Evolutionary conservation across 2,113 vertebrate genomes (phyloP), one percentile per base, ranked within the genome.

Genomic region (Spea bombifrons): DNA sequence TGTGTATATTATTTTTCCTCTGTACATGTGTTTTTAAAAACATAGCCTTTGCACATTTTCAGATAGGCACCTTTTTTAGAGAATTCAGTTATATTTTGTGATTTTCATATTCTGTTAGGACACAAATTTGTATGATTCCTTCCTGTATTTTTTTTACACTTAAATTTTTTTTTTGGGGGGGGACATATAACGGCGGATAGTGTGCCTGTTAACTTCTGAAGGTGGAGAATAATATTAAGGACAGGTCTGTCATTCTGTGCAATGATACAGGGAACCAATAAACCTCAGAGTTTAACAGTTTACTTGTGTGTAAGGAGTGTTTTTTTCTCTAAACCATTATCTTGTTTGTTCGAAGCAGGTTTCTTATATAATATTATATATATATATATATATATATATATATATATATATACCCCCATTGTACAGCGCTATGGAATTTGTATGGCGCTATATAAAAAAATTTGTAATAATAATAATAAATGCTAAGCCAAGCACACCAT

Each of bases 1-100:
- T 15, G 67, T 73, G 48, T 17, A 55, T 66, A 46, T 72, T 8
- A 16, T 67, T n/a, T 68, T 61, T 55, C 48, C 16, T 43, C 10
- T 61, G 16, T 73, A 72, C 50, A 67, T 57, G 70, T 63, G 55
- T 72, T 65, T 66, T 53, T 72, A 72, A 16, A 71, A 53, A 66
- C 7, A 5, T 68, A 80, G 71, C 64, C 71, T 61, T 80, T 74
- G 78, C 78, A 80, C 78, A 68, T 80, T 80, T 80, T 50, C 65
- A 8, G 30, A 68, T 80, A 80, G 78, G 71, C 78, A 80, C 78
- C 71, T 80, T 80, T 12, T 74, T 66, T 80, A 61, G 61, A n/a
- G 15, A 5, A 53, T 50, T 15, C 48, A 30, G 46, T n/a, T 57
- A 13, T 16, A 64, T 73, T 66, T 73, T 59, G 59, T 48, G 59